Base-by-base conservation (phyloP, 2,113 vertebrate species). In the Urocynchramus pylzowi region DNA sequence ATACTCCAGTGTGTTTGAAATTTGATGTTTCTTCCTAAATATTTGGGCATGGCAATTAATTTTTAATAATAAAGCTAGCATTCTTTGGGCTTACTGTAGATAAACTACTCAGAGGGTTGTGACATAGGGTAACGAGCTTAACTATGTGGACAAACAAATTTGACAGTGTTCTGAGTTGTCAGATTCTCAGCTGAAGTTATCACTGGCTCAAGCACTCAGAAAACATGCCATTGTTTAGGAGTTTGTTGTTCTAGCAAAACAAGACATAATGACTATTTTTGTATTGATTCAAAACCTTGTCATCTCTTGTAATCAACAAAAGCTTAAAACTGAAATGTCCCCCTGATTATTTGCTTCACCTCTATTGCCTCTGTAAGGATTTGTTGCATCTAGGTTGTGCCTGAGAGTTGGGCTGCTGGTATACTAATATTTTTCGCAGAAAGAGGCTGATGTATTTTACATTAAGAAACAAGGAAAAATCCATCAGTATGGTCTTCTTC, bases 181-280 rank as follows among this genome's bases (percentile, higher is more conserved):
- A 42, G n/a, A 94, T 95, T 95, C 81, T 91, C 89, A 80, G 50
- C 74, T 96, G 91, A 93, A 95, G 75, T 49, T 54, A 65, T 96
- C 94, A 91, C 61, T 53, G 64, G 41, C 69, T 89, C 87, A 82
- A 39, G 31, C 49, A 59, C n/a, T 89, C 3, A 1, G 74, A 83
- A 93, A 84, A 53, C 33, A 5, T 69, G 59, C 26, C 17, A 71
- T 52, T 96, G 74, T 94, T 95, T 94, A 94, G 70, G 31, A 87
- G 53, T 87, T 79, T 91, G 64, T 80, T 74, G 28, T 79, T 93
- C 63, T 89, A 79, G 61, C 73, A 84, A 75, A 79, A 44, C 27
- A 87, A 75, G 76, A 64, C 28, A 27, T 35, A 71, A 56, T 91
- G 91, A 42, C 73, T 78, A 9, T n/a, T 92, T 89, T 92, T 90